Evolutionary conservation across 2,888 invertebrate species (phyloP).

Genomic region (Noctua comes): DNA sequence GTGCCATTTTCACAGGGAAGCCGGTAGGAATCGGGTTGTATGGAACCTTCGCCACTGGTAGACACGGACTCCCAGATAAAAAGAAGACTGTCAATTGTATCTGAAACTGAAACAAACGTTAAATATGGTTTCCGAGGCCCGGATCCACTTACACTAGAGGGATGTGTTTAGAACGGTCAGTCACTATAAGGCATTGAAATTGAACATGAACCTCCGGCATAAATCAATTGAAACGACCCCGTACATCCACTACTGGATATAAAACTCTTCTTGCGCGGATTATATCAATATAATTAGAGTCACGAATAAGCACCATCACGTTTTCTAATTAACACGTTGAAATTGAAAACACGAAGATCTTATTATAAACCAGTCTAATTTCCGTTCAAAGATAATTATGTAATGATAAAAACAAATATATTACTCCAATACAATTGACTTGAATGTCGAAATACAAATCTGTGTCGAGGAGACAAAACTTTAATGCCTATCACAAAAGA

Average conservation of each 20-base stretch:
- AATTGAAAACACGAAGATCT: conserved; percentile 4
- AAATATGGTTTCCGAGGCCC: neutral
- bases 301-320: neutral
- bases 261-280: neutral
- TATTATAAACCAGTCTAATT: neutral
- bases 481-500: conserved; percentile 31
- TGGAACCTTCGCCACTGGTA: no score
- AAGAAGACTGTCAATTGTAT: neutral
- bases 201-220: neutral
- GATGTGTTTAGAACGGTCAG: no score
- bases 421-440: neutral
- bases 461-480: conserved; percentile 53
- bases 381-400: neutral
- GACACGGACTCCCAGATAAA: no score
- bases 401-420: conserved; percentile 4
- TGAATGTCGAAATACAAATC: conserved; percentile 31
- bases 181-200: no score
- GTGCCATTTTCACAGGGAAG: no score
- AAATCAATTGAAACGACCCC: neutral
- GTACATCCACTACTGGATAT: neutral
- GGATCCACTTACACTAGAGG: no score
- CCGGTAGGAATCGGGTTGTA: no score
- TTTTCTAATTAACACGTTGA: neutral
- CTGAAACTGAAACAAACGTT: neutral
- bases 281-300: neutral